These are phyloP conservation scores for Botia kubotai DNA, from an alignment of 2,797 vertebrate species.

Conservation along the genomic window DNA sequence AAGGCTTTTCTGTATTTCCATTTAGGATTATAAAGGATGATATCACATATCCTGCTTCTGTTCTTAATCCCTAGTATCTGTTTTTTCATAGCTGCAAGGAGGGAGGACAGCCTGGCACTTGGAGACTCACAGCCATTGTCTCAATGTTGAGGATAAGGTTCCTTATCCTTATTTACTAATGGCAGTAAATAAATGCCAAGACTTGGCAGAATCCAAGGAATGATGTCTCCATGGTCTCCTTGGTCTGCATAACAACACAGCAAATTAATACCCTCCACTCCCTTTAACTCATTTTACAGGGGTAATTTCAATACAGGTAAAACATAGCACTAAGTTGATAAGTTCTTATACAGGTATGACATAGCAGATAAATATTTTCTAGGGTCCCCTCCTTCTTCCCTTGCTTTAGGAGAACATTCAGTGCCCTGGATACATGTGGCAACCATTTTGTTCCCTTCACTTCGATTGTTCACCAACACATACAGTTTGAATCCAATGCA, in stretches of 20 bases:
- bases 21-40: too few species aligned
- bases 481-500: conserved; percentile 9
- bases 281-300: too few species aligned
- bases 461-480: neutral
- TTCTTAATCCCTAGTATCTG: neutral
- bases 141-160: conserved; percentile 37
- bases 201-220: neutral
- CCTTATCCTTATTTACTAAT: conserved; percentile 22
- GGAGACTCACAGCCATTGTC: conserved; percentile 36
- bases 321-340: too few species aligned
- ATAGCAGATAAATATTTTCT: neutral
- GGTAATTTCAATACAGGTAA: too few species aligned
- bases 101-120: conserved; percentile 26
- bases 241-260: neutral
- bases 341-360: too few species aligned
- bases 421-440: neutral
- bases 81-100: conserved; percentile 3
- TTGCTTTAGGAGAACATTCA: conserved; percentile 5
- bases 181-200: conserved; percentile 25
- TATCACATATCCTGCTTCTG: neutral
- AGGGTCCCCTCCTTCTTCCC: conserved; percentile 3
- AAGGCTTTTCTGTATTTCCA: neutral
- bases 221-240: neutral
- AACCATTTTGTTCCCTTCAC: conserved; percentile 9
- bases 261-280: neutral